Percentiles rank a stretch among this genome's conserved stretches.
These are phyloP conservation scores for Arizona elegans DNA, from an alignment of 2,113 vertebrate genomes.

Conservation along the genomic window DNA sequence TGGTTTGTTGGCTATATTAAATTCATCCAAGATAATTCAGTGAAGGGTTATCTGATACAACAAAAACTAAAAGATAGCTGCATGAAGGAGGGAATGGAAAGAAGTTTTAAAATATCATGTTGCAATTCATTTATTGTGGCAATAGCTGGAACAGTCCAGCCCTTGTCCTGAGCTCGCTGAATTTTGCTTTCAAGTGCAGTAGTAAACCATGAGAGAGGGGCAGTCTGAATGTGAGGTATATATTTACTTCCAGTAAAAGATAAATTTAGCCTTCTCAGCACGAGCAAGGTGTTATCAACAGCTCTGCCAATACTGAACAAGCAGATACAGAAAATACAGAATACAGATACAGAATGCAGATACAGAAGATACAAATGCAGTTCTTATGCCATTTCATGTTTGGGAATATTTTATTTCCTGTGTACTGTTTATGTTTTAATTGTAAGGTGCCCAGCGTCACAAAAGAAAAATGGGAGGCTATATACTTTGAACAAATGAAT, in stretches of 20 bases:
- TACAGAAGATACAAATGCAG: not conserved
- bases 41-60: not conserved
- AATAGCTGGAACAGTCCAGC: not conserved
- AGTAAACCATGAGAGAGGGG: not conserved
- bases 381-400: not conserved
- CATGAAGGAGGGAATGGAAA: not conserved
- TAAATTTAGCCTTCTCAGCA: not conserved
- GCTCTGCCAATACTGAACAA: not conserved
- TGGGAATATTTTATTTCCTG: not conserved
- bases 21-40: not conserved
- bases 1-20: not conserved
- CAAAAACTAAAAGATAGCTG: not conserved
- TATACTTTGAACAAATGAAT: not conserved
- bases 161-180: not conserved
- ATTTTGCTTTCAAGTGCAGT: not conserved
- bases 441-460: not conserved
- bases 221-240: not conserved
- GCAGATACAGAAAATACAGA: not conserved
- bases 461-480: not conserved
- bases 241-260: not conserved
- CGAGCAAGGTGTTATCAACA: not conserved
- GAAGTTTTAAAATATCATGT: not conserved
- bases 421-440: not conserved
- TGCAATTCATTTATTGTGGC: not conserved
- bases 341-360: not conserved